Evolutionary conservation across 2,888 invertebrate genomes (phyloP).

Genomic region (Acholoe squamosa): DNA sequence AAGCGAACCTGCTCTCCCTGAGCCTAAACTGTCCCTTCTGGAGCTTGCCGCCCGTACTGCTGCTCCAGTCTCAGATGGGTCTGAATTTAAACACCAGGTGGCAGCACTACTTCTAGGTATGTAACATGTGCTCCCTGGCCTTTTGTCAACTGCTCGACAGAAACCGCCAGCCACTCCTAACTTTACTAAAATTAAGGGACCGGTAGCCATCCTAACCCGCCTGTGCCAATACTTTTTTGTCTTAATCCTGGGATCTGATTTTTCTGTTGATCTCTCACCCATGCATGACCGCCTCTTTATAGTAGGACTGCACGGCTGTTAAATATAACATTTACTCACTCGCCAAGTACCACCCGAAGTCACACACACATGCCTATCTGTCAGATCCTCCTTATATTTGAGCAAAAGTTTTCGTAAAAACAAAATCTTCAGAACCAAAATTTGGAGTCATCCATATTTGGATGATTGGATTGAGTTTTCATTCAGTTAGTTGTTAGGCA

Average conservation of each 20-base stretch:
- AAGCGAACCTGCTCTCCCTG: constrained; percentile 23
- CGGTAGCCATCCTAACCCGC: constrained; percentile 11
- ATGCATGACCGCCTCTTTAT: constrained; percentile 15
- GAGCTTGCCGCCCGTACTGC: background rate
- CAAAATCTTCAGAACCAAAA: too few species aligned
- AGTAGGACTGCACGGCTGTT: background rate
- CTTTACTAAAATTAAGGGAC: background rate
- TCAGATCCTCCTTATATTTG: background rate
- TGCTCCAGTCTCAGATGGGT: background rate
- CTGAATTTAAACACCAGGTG: constrained; percentile 37
- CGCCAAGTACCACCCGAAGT: constrained; percentile 49
- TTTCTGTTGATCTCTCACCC: background rate
- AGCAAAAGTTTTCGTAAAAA: too few species aligned
- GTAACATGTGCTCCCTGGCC: background rate
- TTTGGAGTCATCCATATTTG: too few species aligned
- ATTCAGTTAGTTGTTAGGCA: too few species aligned
- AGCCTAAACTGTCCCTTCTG: constrained; percentile 1
- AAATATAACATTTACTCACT: background rate
- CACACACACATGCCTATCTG: constrained; percentile 60
- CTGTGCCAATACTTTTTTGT: background rate
- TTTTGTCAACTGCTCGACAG: background rate
- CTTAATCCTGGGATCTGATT: background rate
- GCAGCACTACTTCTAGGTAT: constrained; percentile 53
- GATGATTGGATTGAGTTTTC: too few species aligned
- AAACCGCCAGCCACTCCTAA: background rate